Percentiles rank a stretch among this genome's conserved stretches.
phyloP scores from a whole-genome alignment of 1,140 invertebrate species.

The Piezodorus guildinii region DNA sequence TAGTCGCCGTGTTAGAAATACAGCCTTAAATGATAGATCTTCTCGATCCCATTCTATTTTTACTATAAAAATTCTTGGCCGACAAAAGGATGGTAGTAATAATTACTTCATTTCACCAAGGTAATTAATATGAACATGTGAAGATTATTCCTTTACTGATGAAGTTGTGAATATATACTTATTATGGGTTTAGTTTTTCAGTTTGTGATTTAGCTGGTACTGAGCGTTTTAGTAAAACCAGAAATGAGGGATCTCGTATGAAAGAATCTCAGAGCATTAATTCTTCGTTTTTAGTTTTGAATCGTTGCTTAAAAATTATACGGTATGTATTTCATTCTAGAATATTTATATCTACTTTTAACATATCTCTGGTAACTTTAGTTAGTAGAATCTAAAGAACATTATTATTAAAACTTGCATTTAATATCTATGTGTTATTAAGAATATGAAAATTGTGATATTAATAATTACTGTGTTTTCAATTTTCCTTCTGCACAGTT shows the following conservation, averaged over 20 bases:
- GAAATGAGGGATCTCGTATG: neutral
- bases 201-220: constrained; percentile 1
- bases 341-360: no score
- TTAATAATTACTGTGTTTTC: no score
- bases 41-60: constrained; percentile 6
- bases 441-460: no score
- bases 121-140: neutral
- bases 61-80: neutral
- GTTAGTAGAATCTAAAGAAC: no score
- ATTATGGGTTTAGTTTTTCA: neutral
- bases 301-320: neutral
- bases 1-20: neutral
- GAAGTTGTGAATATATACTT: neutral
- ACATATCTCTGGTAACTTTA: no score
- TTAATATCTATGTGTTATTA: no score
- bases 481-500: no score
- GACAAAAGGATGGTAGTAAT: neutral
- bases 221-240: neutral
- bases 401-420: no score
- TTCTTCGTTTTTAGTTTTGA: neutral
- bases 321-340: no score
- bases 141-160: neutral
- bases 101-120: neutral
- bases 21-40: neutral
- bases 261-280: neutral